Conservation (phyloP, 1,140 invertebrate species). For the Rhynchophorus ferrugineus region DNA sequence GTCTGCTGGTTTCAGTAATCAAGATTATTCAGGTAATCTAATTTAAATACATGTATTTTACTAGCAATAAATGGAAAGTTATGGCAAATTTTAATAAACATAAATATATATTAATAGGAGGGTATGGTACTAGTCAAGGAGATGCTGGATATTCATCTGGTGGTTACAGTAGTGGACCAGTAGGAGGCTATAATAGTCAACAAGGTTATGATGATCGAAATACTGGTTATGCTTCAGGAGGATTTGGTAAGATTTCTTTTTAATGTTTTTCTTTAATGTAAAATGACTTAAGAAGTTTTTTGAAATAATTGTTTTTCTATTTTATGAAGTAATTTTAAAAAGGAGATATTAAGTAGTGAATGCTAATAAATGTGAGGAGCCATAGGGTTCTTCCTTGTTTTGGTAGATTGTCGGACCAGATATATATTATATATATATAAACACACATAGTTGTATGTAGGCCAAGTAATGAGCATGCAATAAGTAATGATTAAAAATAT, state of each 20-base stretch:
- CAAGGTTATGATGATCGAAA: background rate
- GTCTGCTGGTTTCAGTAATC: background rate
- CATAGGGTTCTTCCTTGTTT: no score
- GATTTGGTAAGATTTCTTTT: background rate
- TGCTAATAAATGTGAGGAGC: no score
- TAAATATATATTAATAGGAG: background rate
- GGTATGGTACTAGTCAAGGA: background rate
- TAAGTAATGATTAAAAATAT: no score
- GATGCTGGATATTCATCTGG: background rate
- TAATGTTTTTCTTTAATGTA: background rate
- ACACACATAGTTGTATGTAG: no score
- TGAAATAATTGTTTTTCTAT: no score
- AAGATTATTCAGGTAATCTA: background rate
- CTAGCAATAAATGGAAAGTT: background rate
- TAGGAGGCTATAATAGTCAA: background rate
- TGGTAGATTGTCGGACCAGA: no score
- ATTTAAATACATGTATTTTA: background rate
- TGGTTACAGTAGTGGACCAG: background rate
- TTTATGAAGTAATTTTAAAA: no score
- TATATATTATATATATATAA: no score
- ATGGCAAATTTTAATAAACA: background rate
- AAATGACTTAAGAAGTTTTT: no score
- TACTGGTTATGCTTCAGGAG: background rate
- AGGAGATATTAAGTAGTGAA: no score
- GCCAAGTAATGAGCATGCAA: no score